Conservation (phyloP, 2,797 vertebrate species). For the Artibeus jamaicensis region DNA sequence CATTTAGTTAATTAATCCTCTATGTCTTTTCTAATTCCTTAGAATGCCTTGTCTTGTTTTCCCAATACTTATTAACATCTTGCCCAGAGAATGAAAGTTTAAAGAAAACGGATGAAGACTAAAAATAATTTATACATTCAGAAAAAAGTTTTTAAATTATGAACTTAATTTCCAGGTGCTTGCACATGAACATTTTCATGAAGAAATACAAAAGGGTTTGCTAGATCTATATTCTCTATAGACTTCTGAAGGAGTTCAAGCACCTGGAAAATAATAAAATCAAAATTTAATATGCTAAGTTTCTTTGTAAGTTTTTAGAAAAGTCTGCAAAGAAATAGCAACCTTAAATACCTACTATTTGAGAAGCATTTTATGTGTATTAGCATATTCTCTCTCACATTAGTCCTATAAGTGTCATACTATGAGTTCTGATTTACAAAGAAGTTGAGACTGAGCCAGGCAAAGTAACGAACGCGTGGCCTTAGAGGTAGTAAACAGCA, state of each 20-base stretch:
- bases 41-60: background rate
- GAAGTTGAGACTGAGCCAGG: background rate
- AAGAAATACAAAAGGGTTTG: background rate
- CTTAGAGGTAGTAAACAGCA: background rate
- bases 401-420: background rate
- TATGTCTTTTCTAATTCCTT: background rate
- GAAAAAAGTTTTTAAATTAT: background rate
- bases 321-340: background rate
- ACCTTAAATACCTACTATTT: background rate
- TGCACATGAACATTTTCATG: background rate
- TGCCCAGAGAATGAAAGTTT: background rate
- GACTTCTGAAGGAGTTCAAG: background rate
- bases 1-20: background rate
- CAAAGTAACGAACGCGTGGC: too few relatives aligned
- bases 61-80: background rate
- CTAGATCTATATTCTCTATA: background rate
- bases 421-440: background rate
- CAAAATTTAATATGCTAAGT: background rate
- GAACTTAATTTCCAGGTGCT: background rate
- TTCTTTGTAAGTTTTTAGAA: background rate
- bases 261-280: background rate
- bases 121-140: background rate
- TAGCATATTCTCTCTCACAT: background rate
- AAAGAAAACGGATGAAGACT: background rate
- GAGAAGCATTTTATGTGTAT: background rate